Percentiles rank a stretch among this genome's conserved stretches.
phyloP scores from a whole-genome alignment of 2,888 invertebrate genomes.

The Dinocampus coccinellae region DNA sequence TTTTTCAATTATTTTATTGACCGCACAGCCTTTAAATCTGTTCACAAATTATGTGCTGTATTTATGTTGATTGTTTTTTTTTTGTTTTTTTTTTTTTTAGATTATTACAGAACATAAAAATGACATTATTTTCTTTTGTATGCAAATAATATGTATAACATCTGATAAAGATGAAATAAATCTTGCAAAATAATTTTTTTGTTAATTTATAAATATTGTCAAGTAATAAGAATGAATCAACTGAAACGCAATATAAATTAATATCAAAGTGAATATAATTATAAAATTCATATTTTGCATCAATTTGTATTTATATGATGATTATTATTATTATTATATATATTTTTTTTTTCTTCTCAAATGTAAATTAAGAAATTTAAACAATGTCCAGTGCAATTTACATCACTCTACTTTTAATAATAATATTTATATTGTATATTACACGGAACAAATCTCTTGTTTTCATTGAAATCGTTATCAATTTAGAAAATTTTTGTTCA shows the following conservation, averaged over 20 bases:
- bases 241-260: neutral
- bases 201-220: neutral
- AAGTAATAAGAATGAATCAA: neutral
- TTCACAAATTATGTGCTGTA: slow-evolving; percentile 55
- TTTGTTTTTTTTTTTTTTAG: slow-evolving; percentile 43
- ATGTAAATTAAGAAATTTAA: slow-evolving; percentile 23
- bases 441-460: slow-evolving; percentile 53
- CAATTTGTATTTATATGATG: too few species aligned
- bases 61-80: slow-evolving; percentile 44
- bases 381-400: slow-evolving; percentile 46
- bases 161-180: slow-evolving; percentile 28
- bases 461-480: slow-evolving; percentile 49
- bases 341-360: neutral
- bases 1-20: slow-evolving; percentile 64
- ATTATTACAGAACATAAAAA: slow-evolving; percentile 40
- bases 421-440: slow-evolving; percentile 50
- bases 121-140: slow-evolving; percentile 28
- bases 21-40: slow-evolving; percentile 67
- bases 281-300: neutral
- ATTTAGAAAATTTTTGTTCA: slow-evolving; percentile 2
- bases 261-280: neutral
- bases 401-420: slow-evolving; percentile 46
- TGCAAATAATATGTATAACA: slow-evolving; percentile 8
- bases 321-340: too few species aligned
- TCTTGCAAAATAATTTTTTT: slow-evolving; percentile 6